Evolutionary conservation across 2,888 invertebrate species (phyloP).

Genomic region (Dicycla oo): DNA sequence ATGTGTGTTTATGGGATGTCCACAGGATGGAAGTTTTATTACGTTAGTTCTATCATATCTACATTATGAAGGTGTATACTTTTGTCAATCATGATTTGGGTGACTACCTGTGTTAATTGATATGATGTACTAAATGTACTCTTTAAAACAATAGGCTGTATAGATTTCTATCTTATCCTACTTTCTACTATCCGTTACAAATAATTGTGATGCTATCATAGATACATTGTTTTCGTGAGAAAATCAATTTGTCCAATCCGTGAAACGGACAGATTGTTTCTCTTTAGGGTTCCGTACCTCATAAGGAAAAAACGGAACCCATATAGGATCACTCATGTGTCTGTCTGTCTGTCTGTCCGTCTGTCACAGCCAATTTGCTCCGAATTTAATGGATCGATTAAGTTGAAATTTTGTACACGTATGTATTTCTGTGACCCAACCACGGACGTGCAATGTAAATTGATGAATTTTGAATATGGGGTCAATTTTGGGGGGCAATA

Average conservation of each 20-base stretch:
- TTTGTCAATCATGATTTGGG: not conserved
- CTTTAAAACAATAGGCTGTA: constrained; percentile 42
- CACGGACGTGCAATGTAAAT: no score
- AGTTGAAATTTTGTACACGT: no score
- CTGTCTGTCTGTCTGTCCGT: no score
- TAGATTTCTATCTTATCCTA: constrained; percentile 36
- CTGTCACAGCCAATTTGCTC: no score
- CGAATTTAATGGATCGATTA: no score
- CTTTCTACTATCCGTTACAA: constrained; percentile 61
- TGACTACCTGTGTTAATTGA: not conserved
- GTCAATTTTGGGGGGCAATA: no score
- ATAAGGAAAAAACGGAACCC: no score
- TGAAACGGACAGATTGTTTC: constrained; percentile 26
- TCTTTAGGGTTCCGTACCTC: no score
- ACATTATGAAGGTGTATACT: not conserved
- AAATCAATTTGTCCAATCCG: constrained; percentile 48
- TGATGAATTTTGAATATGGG: no score
- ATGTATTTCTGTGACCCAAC: no score
- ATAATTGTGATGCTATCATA: constrained; percentile 69
- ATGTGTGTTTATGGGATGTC: not conserved
- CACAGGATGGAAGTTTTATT: not conserved
- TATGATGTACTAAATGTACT: not conserved
- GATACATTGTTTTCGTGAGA: constrained; percentile 65
- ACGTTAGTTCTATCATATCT: not conserved
- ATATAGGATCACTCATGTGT: no score